A percentile compares a stretch with the other conserved stretches of the same genome.
These are phyloP conservation scores for Autographa pulchrina DNA, from an alignment of 2,888 invertebrate genomes.

Conservation along the genomic window DNA sequence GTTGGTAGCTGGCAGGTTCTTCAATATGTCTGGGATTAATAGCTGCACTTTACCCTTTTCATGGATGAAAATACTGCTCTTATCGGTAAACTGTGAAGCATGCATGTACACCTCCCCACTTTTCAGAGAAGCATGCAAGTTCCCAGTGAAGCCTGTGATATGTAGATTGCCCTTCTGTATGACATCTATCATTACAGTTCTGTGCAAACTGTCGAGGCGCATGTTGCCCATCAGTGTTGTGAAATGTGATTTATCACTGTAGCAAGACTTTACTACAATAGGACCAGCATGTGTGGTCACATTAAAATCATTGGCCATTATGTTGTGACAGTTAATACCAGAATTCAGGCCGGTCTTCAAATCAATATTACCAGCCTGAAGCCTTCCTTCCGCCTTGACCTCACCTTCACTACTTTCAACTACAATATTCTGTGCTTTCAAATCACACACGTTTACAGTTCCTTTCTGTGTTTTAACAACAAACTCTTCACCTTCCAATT, in stretches of 20 bases:
- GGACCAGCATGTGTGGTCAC: constrained; percentile 83
- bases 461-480: constrained; percentile 85
- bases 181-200: constrained; percentile 83
- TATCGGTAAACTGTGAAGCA: constrained; percentile 80
- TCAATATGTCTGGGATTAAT: constrained; percentile 80
- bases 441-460: constrained; percentile 73
- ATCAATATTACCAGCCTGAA: constrained; percentile 81
- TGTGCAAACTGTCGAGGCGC: constrained; percentile 78
- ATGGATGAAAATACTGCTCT: constrained; percentile 87
- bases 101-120: constrained; percentile 86
- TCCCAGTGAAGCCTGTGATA: constrained; percentile 84
- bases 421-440: constrained; percentile 83
- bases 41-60: constrained; percentile 86
- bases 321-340: constrained; percentile 81
- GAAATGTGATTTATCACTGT: constrained; percentile 85
- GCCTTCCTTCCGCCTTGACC: constrained; percentile 76
- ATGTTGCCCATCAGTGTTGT: constrained; percentile 86
- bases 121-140: constrained; percentile 82
- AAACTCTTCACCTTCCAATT: constrained; percentile 84
- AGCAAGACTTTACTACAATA: constrained; percentile 84
- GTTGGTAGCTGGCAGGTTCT: constrained; percentile 84
- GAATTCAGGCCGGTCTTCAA: constrained; percentile 81
- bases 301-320: constrained; percentile 80
- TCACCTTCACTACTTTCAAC: constrained; percentile 81
- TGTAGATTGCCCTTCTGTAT: constrained; percentile 85